Conservation (phyloP, 2,113 vertebrate genomes). For the Odocoileus hemionus region DNA sequence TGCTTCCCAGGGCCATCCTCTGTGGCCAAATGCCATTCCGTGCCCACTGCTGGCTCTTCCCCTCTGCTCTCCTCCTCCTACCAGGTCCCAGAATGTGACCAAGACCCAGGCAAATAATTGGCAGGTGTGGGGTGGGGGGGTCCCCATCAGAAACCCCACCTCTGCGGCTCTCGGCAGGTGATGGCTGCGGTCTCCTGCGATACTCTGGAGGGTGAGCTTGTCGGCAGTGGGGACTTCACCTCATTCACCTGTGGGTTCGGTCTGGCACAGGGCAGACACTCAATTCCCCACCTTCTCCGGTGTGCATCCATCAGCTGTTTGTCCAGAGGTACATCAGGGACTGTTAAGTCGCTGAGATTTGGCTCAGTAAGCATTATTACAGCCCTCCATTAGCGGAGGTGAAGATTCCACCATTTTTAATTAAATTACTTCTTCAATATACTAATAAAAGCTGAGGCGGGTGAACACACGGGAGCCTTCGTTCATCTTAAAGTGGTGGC, state of each 20-base stretch:
- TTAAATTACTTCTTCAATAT: not conserved
- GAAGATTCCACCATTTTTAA: not conserved
- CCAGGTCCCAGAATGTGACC: not conserved
- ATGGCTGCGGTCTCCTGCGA: accelerated
- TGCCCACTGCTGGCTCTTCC: not conserved
- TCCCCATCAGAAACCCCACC: accelerated
- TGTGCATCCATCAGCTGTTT: not conserved
- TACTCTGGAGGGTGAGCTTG: not conserved
- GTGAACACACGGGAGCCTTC: not conserved
- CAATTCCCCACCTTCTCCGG: not conserved
- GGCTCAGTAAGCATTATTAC: not conserved
- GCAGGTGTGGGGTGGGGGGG: accelerated
- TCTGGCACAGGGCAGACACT: accelerated
- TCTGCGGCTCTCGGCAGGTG: accelerated
- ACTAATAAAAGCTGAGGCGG: not conserved
- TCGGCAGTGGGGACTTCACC: accelerated
- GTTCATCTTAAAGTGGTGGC: not conserved
- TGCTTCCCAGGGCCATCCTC: not conserved
- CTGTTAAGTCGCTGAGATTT: not conserved
- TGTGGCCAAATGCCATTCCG: too few species aligned
- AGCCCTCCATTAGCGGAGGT: not conserved
- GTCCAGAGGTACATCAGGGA: not conserved
- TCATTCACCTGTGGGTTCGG: accelerated
- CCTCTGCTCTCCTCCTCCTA: not conserved
- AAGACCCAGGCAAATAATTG: not conserved